Evolutionary conservation across 2,113 vertebrate genomes (phyloP), one percentile per base, ranked within the genome.

Genomic region (Peromyscus maniculatus): DNA sequence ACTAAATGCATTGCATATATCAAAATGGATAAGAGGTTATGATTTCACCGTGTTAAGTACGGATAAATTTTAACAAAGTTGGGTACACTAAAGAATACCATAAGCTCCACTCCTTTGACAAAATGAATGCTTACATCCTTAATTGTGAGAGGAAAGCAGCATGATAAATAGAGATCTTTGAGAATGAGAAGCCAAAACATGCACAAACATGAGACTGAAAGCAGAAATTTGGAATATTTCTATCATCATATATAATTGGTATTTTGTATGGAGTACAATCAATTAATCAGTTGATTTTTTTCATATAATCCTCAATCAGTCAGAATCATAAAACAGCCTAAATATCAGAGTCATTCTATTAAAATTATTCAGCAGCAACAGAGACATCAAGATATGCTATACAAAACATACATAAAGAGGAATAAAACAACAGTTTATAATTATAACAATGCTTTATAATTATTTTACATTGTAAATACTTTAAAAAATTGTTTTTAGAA

Each of bases 21-120:
- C 94, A 64, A 79, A 97, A 89, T 13, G 13, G 22, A 91, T 90
- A 87, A 97, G 33, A 87, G 82, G 15, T 92, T 79, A 2, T 88
- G 36, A 89, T 66, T 84, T 97, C n/a, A 77, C 26, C 75, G 21
- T 59, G 57, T 36, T 92, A n/a, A 2, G 0, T 49, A 69, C 43
- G 10, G n/a, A 77, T 64, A 82, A 22, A 55, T 94, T 96, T 88
- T n/a, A n/a, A 84, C 72, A 78, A 93, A 55, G 1, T 72, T 84
- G 21, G 26, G 24, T 12, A 5, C 21, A 24, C 49, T 64, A 36
- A 82, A 86, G 1, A 83, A 62, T 26, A 91, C 31, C 1, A 64
- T 19, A 91, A 79, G 4, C 4, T 2, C 7, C 28, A 67, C 0
- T 22, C 11, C 26, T 31, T 31, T 31, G 66, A 31, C 19, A 46